Evolutionary conservation across 2,888 invertebrate species (phyloP), one percentile per base, ranked within the genome.

Genomic region (Himalopsyche kuldschensis): DNA sequence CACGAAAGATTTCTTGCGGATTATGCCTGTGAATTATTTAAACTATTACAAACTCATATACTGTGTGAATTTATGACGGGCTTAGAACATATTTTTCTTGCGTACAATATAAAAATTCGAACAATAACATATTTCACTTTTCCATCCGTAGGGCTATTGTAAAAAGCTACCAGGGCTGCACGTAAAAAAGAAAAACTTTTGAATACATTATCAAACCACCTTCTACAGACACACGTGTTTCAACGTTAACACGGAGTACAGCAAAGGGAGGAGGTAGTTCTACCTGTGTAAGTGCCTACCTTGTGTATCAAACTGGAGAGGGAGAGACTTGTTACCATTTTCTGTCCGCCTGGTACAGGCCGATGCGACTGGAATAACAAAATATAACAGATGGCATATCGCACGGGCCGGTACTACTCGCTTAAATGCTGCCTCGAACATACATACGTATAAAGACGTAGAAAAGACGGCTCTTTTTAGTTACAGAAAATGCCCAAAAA

Each of bases 341-440:
- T 83, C 79, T 85, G 84, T 82, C 82, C 84, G 83, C 84, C 84
- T 86, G 84, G 86, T 79, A 85, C 84, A 80, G 80, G 81, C 80
- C 84, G 82, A 84, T 86, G 86, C 86, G 82, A 82, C 81, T 84
- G 77, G 86, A 86, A 86, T 86, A 86, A 84, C 84, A 86, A 86
- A 84, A 84, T 81, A 84, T 82, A 86, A 84, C 86, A 84, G 84
- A 85, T 86, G 86, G 84, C 84, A 86, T 84, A 85, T 86, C 84
- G 82, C 84, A 83, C 84, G 81, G 84, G 41, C 84, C 78, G 79
- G 79, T 76, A 81, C 79, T 41, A 78, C 77, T 30, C 31, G 69
- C 78, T 69, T 83, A 69, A 83, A 76, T 47, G 69, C 46, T 75
- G 11, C 75, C 31, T 76, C 69, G 27, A 27, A 69, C 69, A 27